phyloP scores from a whole-genome alignment of 2,113 vertebrate species.

The Anarhynchus alexandrinus region DNA sequence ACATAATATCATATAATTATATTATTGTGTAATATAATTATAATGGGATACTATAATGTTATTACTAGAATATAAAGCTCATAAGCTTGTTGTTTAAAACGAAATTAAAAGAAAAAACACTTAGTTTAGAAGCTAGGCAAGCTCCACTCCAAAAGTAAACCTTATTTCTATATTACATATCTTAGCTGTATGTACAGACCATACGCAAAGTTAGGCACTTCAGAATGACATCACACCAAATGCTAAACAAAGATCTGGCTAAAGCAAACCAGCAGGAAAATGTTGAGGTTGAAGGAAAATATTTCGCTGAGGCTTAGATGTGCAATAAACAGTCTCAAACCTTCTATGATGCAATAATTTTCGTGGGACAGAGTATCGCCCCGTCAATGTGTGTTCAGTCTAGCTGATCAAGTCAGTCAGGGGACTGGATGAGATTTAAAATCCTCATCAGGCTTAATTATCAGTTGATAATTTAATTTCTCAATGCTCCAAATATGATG shows the following conservation, averaged over 20 bases:
- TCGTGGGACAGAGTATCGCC: neutral
- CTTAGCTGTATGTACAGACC: fast-evolving
- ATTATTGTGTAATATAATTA: neutral
- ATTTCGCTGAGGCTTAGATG: neutral
- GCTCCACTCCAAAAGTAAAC: neutral
- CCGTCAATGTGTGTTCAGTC: neutral
- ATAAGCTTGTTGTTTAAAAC: neutral
- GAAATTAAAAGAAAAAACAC: neutral
- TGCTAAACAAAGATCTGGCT: neutral
- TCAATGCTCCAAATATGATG: neutral
- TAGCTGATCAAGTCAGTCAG: neutral
- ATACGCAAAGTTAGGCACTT: neutral
- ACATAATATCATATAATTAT: neutral
- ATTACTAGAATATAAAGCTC: neutral
- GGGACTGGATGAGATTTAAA: neutral
- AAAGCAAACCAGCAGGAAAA: neutral
- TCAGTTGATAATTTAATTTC: neutral
- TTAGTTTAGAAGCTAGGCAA: neutral
- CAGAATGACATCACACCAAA: neutral
- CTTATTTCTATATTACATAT: neutral
- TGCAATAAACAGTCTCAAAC: neutral
- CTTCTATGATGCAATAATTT: neutral
- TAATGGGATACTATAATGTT: neutral
- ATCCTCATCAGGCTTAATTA: neutral
- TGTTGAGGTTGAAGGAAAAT: neutral